Conservation (phyloP, 2,888 invertebrate species). For the Argyra leucocephala region DNA sequence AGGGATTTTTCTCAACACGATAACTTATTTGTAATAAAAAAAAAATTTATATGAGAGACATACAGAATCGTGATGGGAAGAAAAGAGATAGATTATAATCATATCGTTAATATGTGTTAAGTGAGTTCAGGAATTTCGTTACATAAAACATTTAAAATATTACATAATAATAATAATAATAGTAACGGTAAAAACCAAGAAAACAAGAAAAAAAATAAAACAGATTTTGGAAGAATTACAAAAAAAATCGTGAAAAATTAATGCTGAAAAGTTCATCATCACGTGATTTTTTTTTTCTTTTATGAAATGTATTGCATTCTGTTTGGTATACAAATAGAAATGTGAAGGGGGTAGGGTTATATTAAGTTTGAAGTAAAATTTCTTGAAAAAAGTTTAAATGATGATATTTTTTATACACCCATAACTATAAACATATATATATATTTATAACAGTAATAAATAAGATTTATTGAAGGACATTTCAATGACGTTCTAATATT, state of each 20-base stretch:
- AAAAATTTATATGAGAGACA: too few species aligned
- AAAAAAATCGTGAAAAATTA: constrained; percentile 1
- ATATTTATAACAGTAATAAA: not conserved
- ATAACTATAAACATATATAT: not conserved
- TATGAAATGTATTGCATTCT: not conserved
- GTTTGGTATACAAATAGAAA: too few species aligned
- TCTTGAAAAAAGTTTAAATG: too few species aligned
- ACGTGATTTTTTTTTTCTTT: not conserved
- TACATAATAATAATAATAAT: not conserved
- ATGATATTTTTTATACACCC: too few species aligned
- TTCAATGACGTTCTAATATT: not conserved
- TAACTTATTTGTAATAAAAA: too few species aligned
- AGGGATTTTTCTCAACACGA: too few species aligned
- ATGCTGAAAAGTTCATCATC: not conserved
- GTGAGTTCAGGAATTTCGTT: too few species aligned
- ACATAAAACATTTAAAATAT: constrained; percentile 6
- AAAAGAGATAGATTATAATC: too few species aligned
- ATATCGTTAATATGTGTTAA: too few species aligned
- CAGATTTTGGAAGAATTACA: not conserved
- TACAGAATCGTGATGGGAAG: too few species aligned
- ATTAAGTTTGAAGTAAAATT: too few species aligned
- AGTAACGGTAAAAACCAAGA: not conserved
- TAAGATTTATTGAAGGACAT: constrained; percentile 2
- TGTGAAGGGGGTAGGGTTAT: too few species aligned
- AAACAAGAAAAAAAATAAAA: not conserved